Conservation (phyloP, 2,113 vertebrate genomes). For the Esox niger region DNA sequence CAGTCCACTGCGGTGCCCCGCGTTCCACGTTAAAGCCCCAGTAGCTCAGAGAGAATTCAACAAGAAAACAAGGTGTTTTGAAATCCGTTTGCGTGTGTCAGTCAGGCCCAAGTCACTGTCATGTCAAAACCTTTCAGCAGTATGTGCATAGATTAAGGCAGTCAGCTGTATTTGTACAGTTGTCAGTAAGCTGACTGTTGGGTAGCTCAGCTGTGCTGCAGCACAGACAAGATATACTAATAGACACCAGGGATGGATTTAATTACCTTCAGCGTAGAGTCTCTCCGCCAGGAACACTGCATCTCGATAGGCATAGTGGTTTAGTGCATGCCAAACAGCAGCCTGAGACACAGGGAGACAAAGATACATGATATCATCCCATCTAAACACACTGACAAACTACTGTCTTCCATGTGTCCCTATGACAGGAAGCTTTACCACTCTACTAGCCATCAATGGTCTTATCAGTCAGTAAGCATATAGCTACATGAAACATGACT, state of each 20-base stretch:
- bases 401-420: not conserved
- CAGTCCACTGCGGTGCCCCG: too few species aligned
- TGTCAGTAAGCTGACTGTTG: not conserved
- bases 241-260: conserved; percentile 3
- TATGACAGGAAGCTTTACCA: not conserved
- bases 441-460: too few species aligned
- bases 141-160: too few species aligned
- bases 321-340: conserved; percentile 92
- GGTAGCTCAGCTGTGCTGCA: not conserved
- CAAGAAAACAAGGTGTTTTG: too few species aligned
- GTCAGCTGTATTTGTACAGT: too few species aligned
- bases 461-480: not conserved
- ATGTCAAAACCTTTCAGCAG: too few species aligned
- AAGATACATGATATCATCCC: not conserved
- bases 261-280: conserved; percentile 87
- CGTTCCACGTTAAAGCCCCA: too few species aligned
- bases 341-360: conserved; percentile 66
- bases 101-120: too few species aligned
- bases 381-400: not conserved
- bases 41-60: too few species aligned
- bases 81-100: too few species aligned
- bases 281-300: conserved; percentile 88
- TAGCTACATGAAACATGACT: too few species aligned
- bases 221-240: too few species aligned
- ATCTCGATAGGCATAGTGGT: conserved; percentile 88